Percentiles rank a stretch among this genome's conserved stretches.
These are phyloP conservation scores for Drosophila mojavensis DNA, from an alignment of 1,140 invertebrate genomes.

Conservation along the genomic window DNA sequence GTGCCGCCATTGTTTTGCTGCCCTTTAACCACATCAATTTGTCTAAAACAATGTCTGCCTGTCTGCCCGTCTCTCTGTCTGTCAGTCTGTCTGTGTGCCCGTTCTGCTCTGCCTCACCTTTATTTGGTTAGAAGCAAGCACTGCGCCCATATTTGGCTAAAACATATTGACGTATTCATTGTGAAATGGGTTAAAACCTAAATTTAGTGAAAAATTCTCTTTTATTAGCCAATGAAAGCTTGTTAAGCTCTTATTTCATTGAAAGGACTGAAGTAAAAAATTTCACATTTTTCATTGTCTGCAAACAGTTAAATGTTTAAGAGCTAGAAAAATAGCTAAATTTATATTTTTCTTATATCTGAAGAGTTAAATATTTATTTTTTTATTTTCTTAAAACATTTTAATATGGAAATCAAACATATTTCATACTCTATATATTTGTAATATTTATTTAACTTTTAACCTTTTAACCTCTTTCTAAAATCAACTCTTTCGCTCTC, in stretches of 20 bases:
- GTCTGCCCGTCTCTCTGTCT: neutral
- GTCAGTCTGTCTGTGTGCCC: neutral
- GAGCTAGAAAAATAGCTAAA: too few species aligned
- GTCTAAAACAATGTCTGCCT: conserved; percentile 45
- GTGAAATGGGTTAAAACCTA: conserved; percentile 6
- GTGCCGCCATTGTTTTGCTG: conserved; percentile 19
- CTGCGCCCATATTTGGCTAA: conserved; percentile 22
- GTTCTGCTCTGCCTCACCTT: conserved; percentile 15
- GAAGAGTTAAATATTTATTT: too few species aligned
- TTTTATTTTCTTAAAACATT: too few species aligned
- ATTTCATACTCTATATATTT: too few species aligned
- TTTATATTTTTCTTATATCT: too few species aligned
- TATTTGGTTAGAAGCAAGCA: conserved; percentile 28
- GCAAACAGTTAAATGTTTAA: neutral
- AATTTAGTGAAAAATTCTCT: conserved; percentile 10
- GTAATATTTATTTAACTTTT: neutral
- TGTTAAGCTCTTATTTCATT: neutral
- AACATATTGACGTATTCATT: conserved; percentile 18
- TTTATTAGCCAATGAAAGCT: conserved; percentile 6
- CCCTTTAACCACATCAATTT: conserved; percentile 43
- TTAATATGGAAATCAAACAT: too few species aligned
- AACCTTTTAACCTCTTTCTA: neutral
- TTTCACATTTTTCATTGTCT: neutral
- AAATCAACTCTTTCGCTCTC: conserved; percentile 15
- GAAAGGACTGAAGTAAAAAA: too few species aligned